phyloP scores from a whole-genome alignment of 2,888 invertebrate species.

The Morpho achilles region DNA sequence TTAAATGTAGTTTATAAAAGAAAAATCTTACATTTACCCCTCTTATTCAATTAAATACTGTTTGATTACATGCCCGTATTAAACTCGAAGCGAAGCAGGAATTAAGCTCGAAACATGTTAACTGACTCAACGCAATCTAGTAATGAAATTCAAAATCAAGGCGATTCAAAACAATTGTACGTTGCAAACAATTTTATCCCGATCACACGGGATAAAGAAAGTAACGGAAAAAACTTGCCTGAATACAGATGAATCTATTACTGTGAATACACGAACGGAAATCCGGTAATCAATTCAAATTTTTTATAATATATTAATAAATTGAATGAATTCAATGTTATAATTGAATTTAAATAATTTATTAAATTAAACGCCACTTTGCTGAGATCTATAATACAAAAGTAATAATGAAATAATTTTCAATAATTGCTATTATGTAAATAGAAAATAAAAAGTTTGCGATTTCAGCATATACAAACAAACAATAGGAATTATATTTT shows the following conservation, averaged over 20 bases:
- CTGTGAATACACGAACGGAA: conserved; percentile 8
- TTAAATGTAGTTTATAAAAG: not conserved
- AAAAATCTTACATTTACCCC: not conserved
- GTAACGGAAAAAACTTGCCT: conserved; percentile 57
- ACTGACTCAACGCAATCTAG: conserved; percentile 27
- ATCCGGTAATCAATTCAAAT: not conserved
- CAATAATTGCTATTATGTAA: no score
- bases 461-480: no score
- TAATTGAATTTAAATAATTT: no score
- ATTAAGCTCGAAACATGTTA: conserved; percentile 33
- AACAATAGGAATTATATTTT: no score
- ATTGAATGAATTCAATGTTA: not conserved
- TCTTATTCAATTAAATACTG: conserved; percentile 10
- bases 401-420: no score
- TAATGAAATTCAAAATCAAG: conserved; percentile 73
- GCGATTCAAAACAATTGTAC: conserved; percentile 54
- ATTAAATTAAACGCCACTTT: no score
- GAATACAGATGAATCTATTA: conserved; percentile 50
- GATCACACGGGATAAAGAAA: conserved; percentile 56
- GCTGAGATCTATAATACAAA: no score
- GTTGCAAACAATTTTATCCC: conserved; percentile 61
- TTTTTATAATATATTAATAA: not conserved
- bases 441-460: no score
- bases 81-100: conserved; percentile 15
- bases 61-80: conserved; percentile 10